Base-by-base conservation (phyloP, 1,140 invertebrate species). In the Dreissena polymorpha region DNA sequence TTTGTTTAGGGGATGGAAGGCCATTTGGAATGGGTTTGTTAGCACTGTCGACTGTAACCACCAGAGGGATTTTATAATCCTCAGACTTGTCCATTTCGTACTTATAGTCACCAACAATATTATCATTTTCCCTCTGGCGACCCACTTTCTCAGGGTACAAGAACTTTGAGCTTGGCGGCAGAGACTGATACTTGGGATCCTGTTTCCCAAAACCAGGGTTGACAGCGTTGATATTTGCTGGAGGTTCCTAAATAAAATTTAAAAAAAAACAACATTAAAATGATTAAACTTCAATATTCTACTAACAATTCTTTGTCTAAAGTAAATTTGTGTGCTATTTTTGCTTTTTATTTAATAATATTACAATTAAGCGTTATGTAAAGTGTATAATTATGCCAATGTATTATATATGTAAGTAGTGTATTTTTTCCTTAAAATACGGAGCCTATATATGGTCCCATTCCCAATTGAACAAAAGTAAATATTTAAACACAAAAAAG, bases 151-250 rank as follows among this genome's bases (percentile, higher is more conserved):
- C 87, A 0, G 86, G 65, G 23, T 67, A 55, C 51, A 88, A 78
- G 72, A 97, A 96, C 92, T 97, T 90, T 23, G 85, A 85, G 80
- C 87, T 89, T 55, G 87, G 72, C 67, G 97, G 97, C 90, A 98
- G 94, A 23, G 97, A 97, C 93, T 98, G 97, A 94, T 98, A 98
- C 93, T 98, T 98, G 0, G 97, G 96, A 92, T 98, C 97, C 69
- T 96, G 96, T 93, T 98, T 98, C 87, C 95, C 96, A n/a, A 95
- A 93, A 5, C 90, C 90, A 86, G 95, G 94, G 80, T 92, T 85
- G 14, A 88, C 85, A 8, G 39, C 39, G 83, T 90, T 89, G 18
- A 89, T 69, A 65, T 92, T 91, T 74, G 92, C 91, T 70, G 89
- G 86, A 0, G 85, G 60, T 14, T 76, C 55, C 57, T 88, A 8